Conservation (phyloP, 2,888 invertebrate genomes). For the Quadroppia sp. region DNA sequence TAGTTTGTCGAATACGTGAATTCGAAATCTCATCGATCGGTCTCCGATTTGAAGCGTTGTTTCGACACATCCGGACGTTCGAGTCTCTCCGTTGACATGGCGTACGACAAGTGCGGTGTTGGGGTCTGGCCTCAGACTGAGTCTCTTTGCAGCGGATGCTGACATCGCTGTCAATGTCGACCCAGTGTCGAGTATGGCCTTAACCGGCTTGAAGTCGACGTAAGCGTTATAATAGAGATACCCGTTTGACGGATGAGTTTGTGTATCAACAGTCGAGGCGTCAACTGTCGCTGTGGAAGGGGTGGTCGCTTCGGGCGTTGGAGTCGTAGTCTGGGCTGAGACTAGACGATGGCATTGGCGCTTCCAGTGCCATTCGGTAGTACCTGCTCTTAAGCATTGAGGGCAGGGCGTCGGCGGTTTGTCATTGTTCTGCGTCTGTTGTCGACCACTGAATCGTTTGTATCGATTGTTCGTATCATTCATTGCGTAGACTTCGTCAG, state of each 20-base stretch:
- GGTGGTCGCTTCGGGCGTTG: neutral
- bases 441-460: neutral
- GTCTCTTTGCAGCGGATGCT: neutral
- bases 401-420: neutral
- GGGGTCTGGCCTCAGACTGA: neutral
- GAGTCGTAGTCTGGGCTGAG: neutral
- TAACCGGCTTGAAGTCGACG: neutral
- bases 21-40: too few species aligned
- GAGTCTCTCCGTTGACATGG: too few species aligned
- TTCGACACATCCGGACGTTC: too few species aligned
- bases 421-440: neutral
- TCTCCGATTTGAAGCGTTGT: too few species aligned
- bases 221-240: neutral
- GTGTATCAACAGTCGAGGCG: neutral
- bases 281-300: neutral
- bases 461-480: neutral
- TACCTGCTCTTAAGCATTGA: neutral
- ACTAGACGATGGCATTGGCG: neutral
- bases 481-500: conserved; percentile 46
- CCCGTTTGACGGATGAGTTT: too few species aligned
- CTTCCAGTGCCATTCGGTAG: neutral
- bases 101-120: too few species aligned
- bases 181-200: neutral
- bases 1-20: too few species aligned
- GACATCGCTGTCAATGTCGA: neutral